phyloP scores from a whole-genome alignment of 1,140 invertebrate genomes.

The Stegodyphus mimosarum region DNA sequence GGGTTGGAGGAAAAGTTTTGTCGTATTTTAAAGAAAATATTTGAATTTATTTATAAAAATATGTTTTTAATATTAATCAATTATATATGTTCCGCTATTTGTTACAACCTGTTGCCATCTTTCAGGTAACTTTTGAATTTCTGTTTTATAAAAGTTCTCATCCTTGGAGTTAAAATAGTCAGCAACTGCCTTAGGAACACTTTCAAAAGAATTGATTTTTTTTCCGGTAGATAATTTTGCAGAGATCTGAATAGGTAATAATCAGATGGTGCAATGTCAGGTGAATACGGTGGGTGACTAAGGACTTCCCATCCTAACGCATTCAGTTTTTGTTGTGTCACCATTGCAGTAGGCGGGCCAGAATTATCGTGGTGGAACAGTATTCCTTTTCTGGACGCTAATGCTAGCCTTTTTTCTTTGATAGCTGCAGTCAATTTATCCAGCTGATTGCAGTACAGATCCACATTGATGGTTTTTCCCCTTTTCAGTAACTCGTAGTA shows the following conservation, averaged over 20 bases:
- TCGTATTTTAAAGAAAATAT: conserved; percentile 12
- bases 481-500: no score
- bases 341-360: no score
- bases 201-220: conserved; percentile 18
- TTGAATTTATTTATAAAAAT: conserved; percentile 12
- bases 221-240: conserved; percentile 9
- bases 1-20: conserved; percentile 10
- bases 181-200: conserved; percentile 12
- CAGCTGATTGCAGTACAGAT: conserved; percentile 45
- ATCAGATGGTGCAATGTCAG: conserved; percentile 67
- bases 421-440: conserved; percentile 44
- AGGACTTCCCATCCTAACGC: conserved; percentile 7
- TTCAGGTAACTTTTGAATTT: not conserved
- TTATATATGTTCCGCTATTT: conserved; percentile 8
- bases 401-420: conserved; percentile 43
- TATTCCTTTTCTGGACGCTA: no score
- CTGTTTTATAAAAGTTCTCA: conserved; percentile 6
- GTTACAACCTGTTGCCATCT: conserved; percentile 9
- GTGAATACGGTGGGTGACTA: conserved; percentile 66
- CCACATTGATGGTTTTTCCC: no score
- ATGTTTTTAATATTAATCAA: conserved; percentile 1
- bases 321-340: no score
- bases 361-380: no score
- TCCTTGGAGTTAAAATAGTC: conserved; percentile 9
- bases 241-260: conserved; percentile 52